Percentiles rank a stretch among this genome's conserved stretches.
Conservation (phyloP, 2,888 invertebrate species). For the Erpobdella octoculata region DNA sequence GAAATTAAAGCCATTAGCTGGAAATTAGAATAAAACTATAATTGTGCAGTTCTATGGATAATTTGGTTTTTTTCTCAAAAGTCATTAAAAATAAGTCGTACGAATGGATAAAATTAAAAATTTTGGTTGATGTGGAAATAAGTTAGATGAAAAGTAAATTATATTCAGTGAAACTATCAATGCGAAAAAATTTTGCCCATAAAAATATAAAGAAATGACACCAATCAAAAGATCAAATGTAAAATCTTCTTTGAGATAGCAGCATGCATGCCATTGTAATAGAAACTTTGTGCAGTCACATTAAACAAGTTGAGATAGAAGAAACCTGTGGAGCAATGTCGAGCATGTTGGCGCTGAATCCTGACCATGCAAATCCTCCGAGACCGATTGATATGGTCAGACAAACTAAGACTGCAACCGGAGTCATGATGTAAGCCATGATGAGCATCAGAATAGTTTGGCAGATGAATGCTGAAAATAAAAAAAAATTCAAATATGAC, state of each 20-base stretch:
- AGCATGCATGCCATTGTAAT: too few species aligned
- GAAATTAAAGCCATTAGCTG: too few species aligned
- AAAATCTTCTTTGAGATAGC: too few species aligned
- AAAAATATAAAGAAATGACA: not conserved
- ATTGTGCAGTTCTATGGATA: too few species aligned
- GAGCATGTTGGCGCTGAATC: conserved; percentile 65
- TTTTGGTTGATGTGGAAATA: not conserved
- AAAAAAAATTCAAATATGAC: too few species aligned
- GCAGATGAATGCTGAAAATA: conserved; percentile 59
- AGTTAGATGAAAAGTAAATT: too few species aligned
- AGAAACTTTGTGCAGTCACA: too few species aligned
- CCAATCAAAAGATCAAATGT: not conserved
- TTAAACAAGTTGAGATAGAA: too few species aligned
- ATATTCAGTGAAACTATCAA: too few species aligned
- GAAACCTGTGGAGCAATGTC: conserved; percentile 74
- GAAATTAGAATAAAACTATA: too few species aligned
- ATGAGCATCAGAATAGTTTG: conserved; percentile 80
- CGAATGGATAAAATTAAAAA: not conserved
- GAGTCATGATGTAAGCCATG: conserved; percentile 67
- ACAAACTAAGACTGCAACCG: conserved; percentile 62
- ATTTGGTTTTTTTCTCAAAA: too few species aligned
- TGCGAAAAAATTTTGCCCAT: too few species aligned
- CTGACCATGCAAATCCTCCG: conserved; percentile 84
- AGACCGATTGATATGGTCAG: conserved; percentile 79
- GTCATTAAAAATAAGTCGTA: not conserved